Evolutionary conservation across 2,113 vertebrate genomes (phyloP), one percentile per base, ranked within the genome.

Genomic region (Agapornis roseicollis): DNA sequence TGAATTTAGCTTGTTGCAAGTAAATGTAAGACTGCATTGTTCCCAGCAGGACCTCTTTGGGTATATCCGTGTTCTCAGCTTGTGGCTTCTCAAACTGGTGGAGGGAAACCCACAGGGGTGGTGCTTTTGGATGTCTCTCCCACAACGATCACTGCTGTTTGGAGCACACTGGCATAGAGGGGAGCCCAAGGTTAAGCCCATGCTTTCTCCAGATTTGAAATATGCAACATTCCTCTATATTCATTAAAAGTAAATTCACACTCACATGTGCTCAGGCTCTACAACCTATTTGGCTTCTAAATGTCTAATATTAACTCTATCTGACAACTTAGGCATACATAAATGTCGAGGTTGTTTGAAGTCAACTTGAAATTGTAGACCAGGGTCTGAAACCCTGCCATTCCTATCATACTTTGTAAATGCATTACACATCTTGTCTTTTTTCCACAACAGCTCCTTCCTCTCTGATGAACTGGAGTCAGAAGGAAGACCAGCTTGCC

Each of bases 91-190:
- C 50, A 56, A 68, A 52, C 8, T 8, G 1, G 29, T 55, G 33
- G 37, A 76, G 52, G 72, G 58, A 19, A 66, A 16, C 13, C 5
- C 31, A 13, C 0, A 0, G 18, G 56, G 6, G 16, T 42, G 42
- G 13, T 25, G 66, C 1, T 72, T 76, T 86, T 28, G 39, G 52
- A 9, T 10, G 11, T 27, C 6, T 76, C 37, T 83, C 27, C 25
- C 10, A 55, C 60, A 64, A 60, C 0, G 1, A 60, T 42, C 10
- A 20, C 9, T 1, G 4, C n/a, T 50, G 8, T 41, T 0, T 6
- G 25, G 50, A 79, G 11, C 39, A 49, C 10, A 60, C 35, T 87
- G 64, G 17, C 28, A 37, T 35, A 65, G 31, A 65, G 6, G 42
- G 66, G 15, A 58, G 17, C 7, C 65, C 41, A 56, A 33, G 19